phyloP scores from a whole-genome alignment of 2,888 invertebrate genomes.

The Bursaphelenchus okinawaensis region DNA sequence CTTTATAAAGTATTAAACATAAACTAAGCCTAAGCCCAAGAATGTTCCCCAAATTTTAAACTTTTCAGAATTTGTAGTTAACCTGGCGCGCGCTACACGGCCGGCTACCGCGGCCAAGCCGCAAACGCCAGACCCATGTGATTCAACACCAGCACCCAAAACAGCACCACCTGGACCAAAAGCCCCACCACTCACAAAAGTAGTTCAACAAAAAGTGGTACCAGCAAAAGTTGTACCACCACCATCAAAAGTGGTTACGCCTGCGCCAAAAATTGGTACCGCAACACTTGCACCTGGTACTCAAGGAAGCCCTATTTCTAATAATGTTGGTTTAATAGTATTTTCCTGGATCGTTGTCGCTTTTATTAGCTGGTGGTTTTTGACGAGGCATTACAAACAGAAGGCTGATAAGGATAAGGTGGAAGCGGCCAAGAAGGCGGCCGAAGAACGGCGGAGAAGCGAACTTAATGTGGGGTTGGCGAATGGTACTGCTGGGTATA shows the following conservation, averaged over 20 bases:
- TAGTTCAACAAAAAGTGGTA: too few species aligned
- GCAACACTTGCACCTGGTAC: neutral
- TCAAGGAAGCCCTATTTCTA: neutral
- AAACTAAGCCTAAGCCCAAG: neutral
- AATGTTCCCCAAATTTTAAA: neutral
- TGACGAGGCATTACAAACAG: slow-evolving; percentile 16
- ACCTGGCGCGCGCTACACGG: neutral
- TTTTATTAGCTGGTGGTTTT: slow-evolving; percentile 48
- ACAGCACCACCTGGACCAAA: neutral
- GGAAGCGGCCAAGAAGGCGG: neutral
- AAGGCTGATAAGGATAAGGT: neutral
- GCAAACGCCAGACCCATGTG: neutral
- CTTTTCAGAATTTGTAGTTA: neutral
- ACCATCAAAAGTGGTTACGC: neutral
- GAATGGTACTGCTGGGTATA: neutral
- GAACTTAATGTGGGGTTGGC: neutral
- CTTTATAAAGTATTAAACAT: neutral
- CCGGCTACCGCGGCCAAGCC: neutral
- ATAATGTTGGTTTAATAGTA: slow-evolving; percentile 17
- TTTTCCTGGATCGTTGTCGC: slow-evolving; percentile 52
- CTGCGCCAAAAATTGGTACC: neutral
- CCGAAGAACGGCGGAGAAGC: neutral
- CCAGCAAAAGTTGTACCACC: too few species aligned
- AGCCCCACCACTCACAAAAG: too few species aligned
- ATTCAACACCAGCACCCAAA: neutral